These are phyloP conservation scores for Regulus satrapa DNA, from an alignment of 2,113 vertebrate genomes.

Conservation along the genomic window DNA sequence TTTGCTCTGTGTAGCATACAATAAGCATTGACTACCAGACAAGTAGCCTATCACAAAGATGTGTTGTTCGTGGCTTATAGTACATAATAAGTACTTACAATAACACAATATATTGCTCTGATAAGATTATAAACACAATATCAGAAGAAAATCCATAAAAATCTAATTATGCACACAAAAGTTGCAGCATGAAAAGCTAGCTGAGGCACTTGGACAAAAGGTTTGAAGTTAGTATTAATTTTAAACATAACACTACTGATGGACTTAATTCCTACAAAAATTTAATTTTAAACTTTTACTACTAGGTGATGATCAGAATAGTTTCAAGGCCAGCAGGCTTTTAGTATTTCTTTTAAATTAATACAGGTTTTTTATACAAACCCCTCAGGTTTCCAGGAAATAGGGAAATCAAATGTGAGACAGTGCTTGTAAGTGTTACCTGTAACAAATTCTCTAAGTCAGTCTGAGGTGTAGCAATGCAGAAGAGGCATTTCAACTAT, in stretches of 20 bases:
- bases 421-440: background rate
- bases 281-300: conserved; percentile 59
- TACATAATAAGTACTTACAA: conserved; percentile 47
- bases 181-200: conserved; percentile 40
- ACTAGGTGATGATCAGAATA: background rate
- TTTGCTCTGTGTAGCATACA: background rate
- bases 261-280: conserved; percentile 35
- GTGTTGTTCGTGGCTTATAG: background rate
- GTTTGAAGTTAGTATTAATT: conserved; percentile 61
- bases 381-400: conserved; percentile 1
- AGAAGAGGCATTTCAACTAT: background rate
- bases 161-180: conserved; percentile 45
- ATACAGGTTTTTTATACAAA: background rate
- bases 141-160: conserved; percentile 66
- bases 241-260: conserved; percentile 39
- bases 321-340: conserved; percentile 18
- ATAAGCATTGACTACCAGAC: background rate
- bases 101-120: conserved; percentile 26
- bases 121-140: conserved; percentile 64
- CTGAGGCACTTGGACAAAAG: conserved; percentile 19
- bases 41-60: conserved; percentile 23
- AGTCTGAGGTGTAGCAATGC: background rate
- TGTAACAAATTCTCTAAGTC: background rate
- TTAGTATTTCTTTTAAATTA: background rate
- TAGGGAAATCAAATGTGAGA: background rate